phyloP scores from a whole-genome alignment of 2,797 vertebrate genomes.

The Muscicapa striata region DNA sequence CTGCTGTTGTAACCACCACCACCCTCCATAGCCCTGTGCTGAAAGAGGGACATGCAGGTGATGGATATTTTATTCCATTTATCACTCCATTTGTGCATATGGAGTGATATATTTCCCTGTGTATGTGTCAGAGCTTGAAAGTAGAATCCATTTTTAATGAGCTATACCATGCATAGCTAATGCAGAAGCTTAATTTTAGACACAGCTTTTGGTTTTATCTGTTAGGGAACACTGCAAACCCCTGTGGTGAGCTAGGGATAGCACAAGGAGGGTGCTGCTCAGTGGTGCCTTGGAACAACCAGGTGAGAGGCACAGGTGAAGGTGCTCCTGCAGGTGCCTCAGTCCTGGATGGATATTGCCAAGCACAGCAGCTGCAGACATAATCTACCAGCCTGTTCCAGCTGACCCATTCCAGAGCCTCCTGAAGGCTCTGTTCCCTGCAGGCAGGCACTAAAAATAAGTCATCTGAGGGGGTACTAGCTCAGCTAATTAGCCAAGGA shows the following conservation, averaged over 20 bases:
- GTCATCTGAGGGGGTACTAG: not conserved
- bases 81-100: not conserved
- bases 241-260: not conserved
- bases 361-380: not conserved
- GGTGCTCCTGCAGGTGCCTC: not conserved
- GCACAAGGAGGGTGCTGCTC: not conserved
- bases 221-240: not conserved
- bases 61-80: conserved; percentile 10
- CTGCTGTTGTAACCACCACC: not conserved
- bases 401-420: not conserved
- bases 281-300: not conserved
- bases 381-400: not conserved
- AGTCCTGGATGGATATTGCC: not conserved
- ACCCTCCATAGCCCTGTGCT: not conserved
- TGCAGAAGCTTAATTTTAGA: conserved; percentile 17
- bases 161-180: not conserved
- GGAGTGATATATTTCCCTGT: conserved; percentile 15
- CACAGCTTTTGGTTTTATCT: not conserved
- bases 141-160: conserved; percentile 50
- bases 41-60: not conserved
- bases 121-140: conserved; percentile 23
- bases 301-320: not conserved
- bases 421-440: not conserved
- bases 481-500: not conserved
- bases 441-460: conserved; percentile 20